phyloP scores from a whole-genome alignment of 1,140 invertebrate species.

The Eupeodes corollae region DNA sequence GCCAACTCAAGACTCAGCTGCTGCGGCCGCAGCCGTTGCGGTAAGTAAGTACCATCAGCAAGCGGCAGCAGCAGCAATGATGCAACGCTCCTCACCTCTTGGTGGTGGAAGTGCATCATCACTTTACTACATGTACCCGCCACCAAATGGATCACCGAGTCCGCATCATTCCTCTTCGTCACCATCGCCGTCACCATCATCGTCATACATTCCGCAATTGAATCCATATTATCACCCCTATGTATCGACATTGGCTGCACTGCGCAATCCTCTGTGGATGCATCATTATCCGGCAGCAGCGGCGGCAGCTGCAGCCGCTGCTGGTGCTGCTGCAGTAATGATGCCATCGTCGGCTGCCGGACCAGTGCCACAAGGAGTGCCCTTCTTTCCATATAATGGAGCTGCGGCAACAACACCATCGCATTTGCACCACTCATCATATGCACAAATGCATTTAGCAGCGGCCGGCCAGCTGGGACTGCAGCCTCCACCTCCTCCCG shows the following conservation, averaged over 20 bases:
- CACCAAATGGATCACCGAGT: not conserved
- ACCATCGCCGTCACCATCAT: conserved; percentile 23
- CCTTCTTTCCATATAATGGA: conserved; percentile 31
- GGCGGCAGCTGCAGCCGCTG: conserved; percentile 11
- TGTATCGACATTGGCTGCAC: conserved; percentile 30
- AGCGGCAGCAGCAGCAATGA: conserved; percentile 9
- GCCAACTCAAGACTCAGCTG: conserved; percentile 13
- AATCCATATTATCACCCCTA: conserved; percentile 36
- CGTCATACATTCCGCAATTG: conserved; percentile 31
- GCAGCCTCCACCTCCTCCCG: conserved; percentile 2
- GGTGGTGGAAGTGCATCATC: conserved; percentile 1
- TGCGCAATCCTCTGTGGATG: conserved; percentile 41
- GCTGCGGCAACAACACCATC: not conserved
- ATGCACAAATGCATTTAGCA: not conserved
- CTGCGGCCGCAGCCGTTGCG: not conserved
- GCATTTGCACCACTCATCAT: conserved; percentile 1
- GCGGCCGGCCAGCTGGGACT: conserved; percentile 3
- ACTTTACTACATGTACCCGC: not conserved
- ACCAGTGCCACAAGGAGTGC: conserved; percentile 13
- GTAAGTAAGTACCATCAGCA: conserved; percentile 20
- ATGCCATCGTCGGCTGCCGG: conserved; percentile 9
- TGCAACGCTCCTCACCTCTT: conserved; percentile 3
- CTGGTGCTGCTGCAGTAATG: conserved; percentile 5
- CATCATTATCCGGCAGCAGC: conserved; percentile 42
- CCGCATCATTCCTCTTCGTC: conserved; percentile 13